A percentile compares a stretch with the other conserved stretches of the same genome.
Conservation (phyloP, 1,140 invertebrate genomes). For the Danaus plexippus region DNA sequence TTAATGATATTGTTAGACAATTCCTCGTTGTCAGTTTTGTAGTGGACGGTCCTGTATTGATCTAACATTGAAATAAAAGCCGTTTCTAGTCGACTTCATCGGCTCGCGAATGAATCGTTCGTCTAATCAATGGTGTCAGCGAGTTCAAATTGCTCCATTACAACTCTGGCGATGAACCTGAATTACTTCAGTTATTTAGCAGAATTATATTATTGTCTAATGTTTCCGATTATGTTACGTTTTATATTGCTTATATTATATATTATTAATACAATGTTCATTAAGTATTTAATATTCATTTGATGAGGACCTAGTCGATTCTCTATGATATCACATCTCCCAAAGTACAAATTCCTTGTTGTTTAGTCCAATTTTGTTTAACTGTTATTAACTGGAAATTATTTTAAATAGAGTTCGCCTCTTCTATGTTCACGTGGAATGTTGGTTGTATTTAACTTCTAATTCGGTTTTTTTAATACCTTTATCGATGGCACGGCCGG, state of each 20-base stretch:
- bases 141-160: slow-evolving; percentile 34
- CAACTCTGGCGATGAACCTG: slow-evolving; percentile 48
- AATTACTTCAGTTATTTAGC: slow-evolving; percentile 70
- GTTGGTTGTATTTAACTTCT: slow-evolving; percentile 22
- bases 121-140: slow-evolving; percentile 27
- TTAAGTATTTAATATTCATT: slow-evolving; percentile 71
- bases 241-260: slow-evolving; percentile 72
- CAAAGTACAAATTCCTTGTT: slow-evolving; percentile 75
- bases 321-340: slow-evolving; percentile 72
- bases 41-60: slow-evolving; percentile 32
- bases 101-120: slow-evolving; percentile 34
- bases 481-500: slow-evolving; percentile 19
- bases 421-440: slow-evolving; percentile 23
- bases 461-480: slow-evolving; percentile 21
- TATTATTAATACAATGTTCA: slow-evolving; percentile 70
- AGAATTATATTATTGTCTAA: slow-evolving; percentile 70
- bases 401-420: slow-evolving; percentile 55
- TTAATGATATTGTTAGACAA: slow-evolving; percentile 67
- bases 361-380: slow-evolving; percentile 74
- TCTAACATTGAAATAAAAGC: slow-evolving; percentile 29
- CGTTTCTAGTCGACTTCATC: slow-evolving; percentile 56
- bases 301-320: slow-evolving; percentile 73
- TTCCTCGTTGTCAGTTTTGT: slow-evolving; percentile 56
- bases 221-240: slow-evolving; percentile 71
- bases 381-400: slow-evolving; percentile 70